Conservation (phyloP, 2,888 invertebrate species). For the Kryphioiulus occultus region DNA sequence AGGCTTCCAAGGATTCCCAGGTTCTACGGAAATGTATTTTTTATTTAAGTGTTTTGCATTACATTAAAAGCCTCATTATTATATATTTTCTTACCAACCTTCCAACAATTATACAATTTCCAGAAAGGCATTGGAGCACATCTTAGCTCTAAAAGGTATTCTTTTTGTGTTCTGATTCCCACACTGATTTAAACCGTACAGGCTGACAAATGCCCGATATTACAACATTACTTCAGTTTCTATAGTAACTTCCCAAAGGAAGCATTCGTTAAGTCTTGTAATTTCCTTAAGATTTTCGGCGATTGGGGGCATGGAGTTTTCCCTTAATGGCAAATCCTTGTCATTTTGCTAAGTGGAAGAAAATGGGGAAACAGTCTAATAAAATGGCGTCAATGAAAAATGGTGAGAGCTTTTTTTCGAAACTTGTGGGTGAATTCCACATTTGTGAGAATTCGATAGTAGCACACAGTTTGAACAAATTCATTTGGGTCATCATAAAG, state of each 20-base stretch:
- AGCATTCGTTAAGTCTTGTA: not conserved
- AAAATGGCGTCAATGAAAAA: not conserved
- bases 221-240: not conserved
- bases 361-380: not conserved
- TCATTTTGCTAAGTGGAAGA: not conserved
- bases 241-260: slow-evolving; percentile 8
- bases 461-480: too few species aligned
- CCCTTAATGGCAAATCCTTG: not conserved
- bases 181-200: not conserved
- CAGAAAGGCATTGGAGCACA: not conserved
- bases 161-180: not conserved
- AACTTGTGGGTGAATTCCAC: too few species aligned
- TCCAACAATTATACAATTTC: not conserved
- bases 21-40: too few species aligned
- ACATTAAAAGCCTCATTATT: too few species aligned
- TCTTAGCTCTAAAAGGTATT: not conserved
- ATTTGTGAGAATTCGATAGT: too few species aligned
- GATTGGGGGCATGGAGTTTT: not conserved
- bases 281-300: not conserved
- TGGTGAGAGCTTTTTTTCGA: too few species aligned
- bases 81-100: not conserved
- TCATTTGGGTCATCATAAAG: too few species aligned
- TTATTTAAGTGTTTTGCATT: too few species aligned
- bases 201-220: not conserved
- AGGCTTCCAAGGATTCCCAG: too few species aligned